Evolutionary conservation across 2,113 vertebrate genomes (phyloP).

Genomic region (Aphyosemion australe): DNA sequence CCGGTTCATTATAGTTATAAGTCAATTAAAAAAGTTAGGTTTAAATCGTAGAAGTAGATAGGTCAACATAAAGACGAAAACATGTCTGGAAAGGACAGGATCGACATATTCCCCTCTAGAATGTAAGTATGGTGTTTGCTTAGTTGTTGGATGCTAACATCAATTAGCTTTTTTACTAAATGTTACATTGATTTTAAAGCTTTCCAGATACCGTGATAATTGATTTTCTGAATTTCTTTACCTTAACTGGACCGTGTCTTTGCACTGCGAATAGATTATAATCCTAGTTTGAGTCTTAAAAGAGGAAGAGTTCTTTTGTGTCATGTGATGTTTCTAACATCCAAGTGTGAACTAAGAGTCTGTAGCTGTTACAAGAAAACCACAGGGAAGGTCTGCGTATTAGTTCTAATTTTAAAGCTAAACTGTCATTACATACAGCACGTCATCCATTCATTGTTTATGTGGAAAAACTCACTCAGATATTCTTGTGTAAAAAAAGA

Average conservation of each 20-base stretch:
- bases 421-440: too few species aligned
- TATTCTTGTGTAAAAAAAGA: too few species aligned
- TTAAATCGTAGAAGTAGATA: background rate
- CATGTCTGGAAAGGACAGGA: conserved; percentile 96
- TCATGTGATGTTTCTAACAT: conserved; percentile 67
- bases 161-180: conserved; percentile 12
- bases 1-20: background rate
- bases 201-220: background rate
- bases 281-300: conserved; percentile 27
- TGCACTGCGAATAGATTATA: background rate
- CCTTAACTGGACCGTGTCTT: background rate
- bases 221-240: background rate
- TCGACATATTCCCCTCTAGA: conserved; percentile 96
- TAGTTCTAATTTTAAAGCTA: background rate
- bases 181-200: background rate
- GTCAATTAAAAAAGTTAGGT: background rate
- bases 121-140: conserved; percentile 85
- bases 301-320: conserved; percentile 59
- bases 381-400: background rate
- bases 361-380: background rate
- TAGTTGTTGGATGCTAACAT: conserved; percentile 53
- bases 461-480: too few species aligned
- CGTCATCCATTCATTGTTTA: too few species aligned
- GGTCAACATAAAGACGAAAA: conserved; percentile 60
- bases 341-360: conserved; percentile 41